phyloP scores from a whole-genome alignment of 64 coral and sea anemone genomes.

The Trachythela sp. region DNA sequence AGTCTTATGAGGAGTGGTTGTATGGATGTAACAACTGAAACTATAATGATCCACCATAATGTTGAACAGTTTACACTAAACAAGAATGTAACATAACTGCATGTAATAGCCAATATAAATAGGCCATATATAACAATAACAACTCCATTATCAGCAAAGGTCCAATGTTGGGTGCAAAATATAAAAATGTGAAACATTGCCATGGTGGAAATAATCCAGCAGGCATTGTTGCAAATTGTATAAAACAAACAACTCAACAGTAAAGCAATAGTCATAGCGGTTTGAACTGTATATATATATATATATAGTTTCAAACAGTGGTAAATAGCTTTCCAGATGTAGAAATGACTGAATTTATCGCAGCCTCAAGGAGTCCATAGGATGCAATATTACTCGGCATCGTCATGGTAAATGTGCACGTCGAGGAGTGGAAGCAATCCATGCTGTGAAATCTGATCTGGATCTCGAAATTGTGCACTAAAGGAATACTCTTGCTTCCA shows the following conservation, averaged over 20 bases:
- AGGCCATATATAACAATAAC: not conserved
- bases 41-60: not conserved
- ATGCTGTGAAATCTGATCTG: slow-evolving; percentile 39
- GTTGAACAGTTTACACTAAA: not conserved
- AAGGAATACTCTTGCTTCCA: slow-evolving; percentile 62
- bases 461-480: slow-evolving; percentile 41
- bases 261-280: no score
- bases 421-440: slow-evolving; percentile 38
- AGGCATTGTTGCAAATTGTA: no score
- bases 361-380: slow-evolving; percentile 40
- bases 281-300: no score
- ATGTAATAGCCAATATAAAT: not conserved
- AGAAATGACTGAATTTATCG: slow-evolving; percentile 31
- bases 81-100: not conserved
- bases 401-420: slow-evolving; percentile 39
- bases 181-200: no score
- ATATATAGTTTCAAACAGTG: slow-evolving; percentile 24
- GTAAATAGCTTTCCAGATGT: slow-evolving; percentile 45
- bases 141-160: not conserved
- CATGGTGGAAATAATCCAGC: no score
- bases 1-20: no score
- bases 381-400: slow-evolving; percentile 25
- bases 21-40: no score
- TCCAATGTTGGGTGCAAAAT: no score
- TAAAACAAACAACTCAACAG: not conserved